phyloP scores from a whole-genome alignment of 2,888 invertebrate genomes.

The Drosophila anomelani region DNA sequence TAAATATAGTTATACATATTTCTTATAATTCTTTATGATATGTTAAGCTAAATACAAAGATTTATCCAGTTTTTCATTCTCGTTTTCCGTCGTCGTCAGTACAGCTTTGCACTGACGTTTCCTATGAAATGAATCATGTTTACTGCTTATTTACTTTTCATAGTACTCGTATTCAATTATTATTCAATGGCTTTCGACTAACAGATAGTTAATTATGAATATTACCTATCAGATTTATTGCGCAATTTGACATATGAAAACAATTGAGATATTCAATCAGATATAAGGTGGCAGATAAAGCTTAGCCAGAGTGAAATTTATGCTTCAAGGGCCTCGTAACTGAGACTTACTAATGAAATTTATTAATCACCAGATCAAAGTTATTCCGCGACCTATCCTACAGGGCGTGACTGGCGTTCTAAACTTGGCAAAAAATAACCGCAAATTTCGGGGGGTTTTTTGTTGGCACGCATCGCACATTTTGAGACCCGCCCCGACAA shows the following conservation, averaged over 20 bases:
- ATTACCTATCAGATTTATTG: conserved; percentile 9
- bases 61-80: neutral
- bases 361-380: neutral
- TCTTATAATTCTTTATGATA: neutral
- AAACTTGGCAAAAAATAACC: conserved; percentile 2
- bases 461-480: conserved; percentile 30
- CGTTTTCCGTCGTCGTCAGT: too few relatives aligned
- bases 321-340: neutral
- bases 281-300: neutral
- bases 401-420: neutral
- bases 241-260: conserved; percentile 9
- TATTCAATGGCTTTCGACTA: conserved; percentile 3
- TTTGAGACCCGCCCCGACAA: conserved; percentile 16
- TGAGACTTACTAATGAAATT: neutral
- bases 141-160: neutral
- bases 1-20: neutral
- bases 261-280: neutral
- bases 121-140: conserved; percentile 24
- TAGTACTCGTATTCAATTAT: neutral
- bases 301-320: neutral
- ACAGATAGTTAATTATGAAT: conserved; percentile 12
- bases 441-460: conserved; percentile 34
- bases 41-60: neutral
- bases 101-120: neutral
- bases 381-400: conserved; percentile 34